These are phyloP conservation scores for Danaus chrysippus DNA, from an alignment of 2,888 invertebrate species.

Conservation along the genomic window DNA sequence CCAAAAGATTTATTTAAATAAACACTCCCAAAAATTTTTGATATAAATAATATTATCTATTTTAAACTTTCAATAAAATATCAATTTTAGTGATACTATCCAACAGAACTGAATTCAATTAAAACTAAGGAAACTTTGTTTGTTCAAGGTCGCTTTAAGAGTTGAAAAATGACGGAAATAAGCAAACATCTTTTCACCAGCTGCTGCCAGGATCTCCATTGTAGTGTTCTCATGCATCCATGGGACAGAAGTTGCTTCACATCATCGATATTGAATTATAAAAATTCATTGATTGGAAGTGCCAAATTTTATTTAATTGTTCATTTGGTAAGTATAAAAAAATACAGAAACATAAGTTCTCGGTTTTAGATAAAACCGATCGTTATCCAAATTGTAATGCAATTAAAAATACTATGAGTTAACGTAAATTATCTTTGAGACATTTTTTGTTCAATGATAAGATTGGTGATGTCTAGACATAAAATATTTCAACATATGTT, in stretches of 20 bases:
- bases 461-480: too few species aligned
- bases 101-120: not conserved
- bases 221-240: conserved; percentile 58
- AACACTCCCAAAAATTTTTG: too few species aligned
- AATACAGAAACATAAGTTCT: not conserved
- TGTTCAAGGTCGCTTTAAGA: conserved; percentile 6
- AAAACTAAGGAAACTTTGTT: not conserved
- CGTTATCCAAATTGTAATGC: too few species aligned
- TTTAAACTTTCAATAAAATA: too few species aligned
- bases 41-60: too few species aligned
- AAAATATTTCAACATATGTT: too few species aligned
- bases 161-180: conserved; percentile 55
- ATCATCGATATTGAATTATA: conserved; percentile 41
- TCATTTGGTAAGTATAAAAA: conserved; percentile 54
- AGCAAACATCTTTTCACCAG: conserved; percentile 65
- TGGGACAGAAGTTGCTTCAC: conserved; percentile 58
- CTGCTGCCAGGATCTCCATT: conserved; percentile 46
- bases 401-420: too few species aligned
- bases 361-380: not conserved
- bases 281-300: conserved; percentile 57
- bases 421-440: too few species aligned
- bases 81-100: not conserved
- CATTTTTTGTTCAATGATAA: too few species aligned
- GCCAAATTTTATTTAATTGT: conserved; percentile 66
- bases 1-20: too few species aligned